Conservation (phyloP, 2,888 invertebrate genomes). For the Aquatica leii region DNA sequence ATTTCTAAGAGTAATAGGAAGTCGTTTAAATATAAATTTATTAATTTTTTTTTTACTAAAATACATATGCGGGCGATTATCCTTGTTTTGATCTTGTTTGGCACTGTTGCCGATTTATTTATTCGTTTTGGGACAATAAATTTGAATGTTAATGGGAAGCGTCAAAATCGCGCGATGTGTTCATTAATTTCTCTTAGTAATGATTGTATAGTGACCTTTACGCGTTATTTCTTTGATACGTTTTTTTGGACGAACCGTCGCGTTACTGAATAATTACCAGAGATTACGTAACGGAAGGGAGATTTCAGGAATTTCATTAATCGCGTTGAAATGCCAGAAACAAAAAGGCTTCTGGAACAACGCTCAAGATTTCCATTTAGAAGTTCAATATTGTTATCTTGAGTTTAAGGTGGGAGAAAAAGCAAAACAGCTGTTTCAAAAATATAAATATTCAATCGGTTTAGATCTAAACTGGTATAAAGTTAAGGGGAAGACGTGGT, state of each 20-base stretch:
- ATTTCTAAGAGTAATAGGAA: neutral
- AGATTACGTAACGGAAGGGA: neutral
- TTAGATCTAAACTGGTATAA: slow-evolving; percentile 31
- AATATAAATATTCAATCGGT: too few relatives aligned
- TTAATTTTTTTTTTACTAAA: neutral
- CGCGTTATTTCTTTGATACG: too few relatives aligned
- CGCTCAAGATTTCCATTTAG: slow-evolving; percentile 8
- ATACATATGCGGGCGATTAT: neutral
- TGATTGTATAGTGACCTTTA: too few relatives aligned
- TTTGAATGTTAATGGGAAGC: slow-evolving; percentile 5
- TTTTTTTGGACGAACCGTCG: too few relatives aligned
- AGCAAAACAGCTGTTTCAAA: too few relatives aligned
- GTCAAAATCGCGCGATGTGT: too few relatives aligned
- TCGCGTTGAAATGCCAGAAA: neutral
- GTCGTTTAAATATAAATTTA: neutral
- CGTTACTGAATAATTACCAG: neutral
- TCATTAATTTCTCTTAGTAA: too few relatives aligned
- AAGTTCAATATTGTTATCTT: slow-evolving; percentile 28
- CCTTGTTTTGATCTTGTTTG: slow-evolving; percentile 5
- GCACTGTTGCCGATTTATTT: slow-evolving; percentile 15
- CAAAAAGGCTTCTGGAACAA: neutral
- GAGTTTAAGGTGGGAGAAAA: too few relatives aligned
- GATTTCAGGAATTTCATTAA: slow-evolving; percentile 8
- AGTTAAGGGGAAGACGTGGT: slow-evolving; percentile 29
- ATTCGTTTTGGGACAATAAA: slow-evolving; percentile 7